Evolutionary conservation across 2,888 invertebrate species (phyloP).

Genomic region (Eulithis prunata): DNA sequence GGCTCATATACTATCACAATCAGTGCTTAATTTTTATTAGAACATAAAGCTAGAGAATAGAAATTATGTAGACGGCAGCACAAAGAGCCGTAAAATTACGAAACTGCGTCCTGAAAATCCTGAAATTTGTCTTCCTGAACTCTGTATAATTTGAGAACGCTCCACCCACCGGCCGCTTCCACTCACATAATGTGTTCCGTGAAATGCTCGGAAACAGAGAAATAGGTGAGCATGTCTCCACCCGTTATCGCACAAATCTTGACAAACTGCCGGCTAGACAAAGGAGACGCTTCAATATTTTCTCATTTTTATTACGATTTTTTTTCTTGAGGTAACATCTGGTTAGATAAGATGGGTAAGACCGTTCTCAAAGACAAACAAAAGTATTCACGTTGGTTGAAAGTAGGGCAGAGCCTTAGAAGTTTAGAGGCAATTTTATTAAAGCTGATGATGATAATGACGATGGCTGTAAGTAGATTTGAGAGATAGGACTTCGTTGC

Average conservation of each 20-base stretch:
- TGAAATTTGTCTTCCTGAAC: constrained; percentile 28
- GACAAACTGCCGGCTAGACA: constrained; percentile 57
- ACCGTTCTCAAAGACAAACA: neutral
- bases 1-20: neutral
- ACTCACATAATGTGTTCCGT: constrained; percentile 21
- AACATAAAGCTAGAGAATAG: constrained; percentile 6
- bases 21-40: neutral
- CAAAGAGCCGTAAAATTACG: constrained; percentile 22
- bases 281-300: constrained; percentile 53
- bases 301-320: constrained; percentile 39
- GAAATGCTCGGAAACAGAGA: constrained; percentile 53
- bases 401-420: neutral
- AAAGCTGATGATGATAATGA: too few relatives aligned
- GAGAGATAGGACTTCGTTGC: too few relatives aligned
- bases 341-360: neutral
- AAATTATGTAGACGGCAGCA: constrained; percentile 9
- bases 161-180: constrained; percentile 22
- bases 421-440: neutral
- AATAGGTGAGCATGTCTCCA: constrained; percentile 50
- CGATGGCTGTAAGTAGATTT: too few relatives aligned
- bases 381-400: neutral
- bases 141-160: constrained; percentile 20
- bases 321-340: constrained; percentile 18
- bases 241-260: constrained; percentile 59
- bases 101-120: constrained; percentile 24